These are phyloP conservation scores for Aspiorhynchus laticeps DNA, from an alignment of 2,113 vertebrate species.

Conservation along the genomic window DNA sequence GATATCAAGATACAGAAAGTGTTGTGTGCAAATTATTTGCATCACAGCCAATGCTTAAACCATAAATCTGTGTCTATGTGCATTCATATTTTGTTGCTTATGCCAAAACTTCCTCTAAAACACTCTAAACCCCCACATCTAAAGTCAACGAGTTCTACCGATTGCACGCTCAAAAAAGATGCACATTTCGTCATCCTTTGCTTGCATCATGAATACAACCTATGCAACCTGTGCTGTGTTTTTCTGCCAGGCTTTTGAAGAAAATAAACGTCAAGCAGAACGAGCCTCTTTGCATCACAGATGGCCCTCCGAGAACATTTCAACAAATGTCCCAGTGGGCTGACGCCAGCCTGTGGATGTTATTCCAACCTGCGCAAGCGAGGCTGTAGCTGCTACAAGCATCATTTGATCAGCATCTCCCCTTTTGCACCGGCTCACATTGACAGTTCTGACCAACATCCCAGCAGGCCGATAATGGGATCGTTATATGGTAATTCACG, in stretches of 20 bases:
- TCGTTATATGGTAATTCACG: conserved; percentile 30
- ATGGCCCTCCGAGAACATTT: conserved; percentile 24
- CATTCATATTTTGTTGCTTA: background rate
- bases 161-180: background rate
- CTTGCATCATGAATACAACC: conserved; percentile 2
- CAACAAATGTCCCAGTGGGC: conserved; percentile 15
- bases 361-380: conserved; percentile 11
- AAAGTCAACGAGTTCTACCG: background rate
- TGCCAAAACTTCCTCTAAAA: background rate
- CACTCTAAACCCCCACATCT: background rate
- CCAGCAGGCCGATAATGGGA: conserved; percentile 41
- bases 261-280: conserved; percentile 5
- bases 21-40: no score
- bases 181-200: background rate
- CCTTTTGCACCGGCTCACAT: background rate
- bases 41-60: background rate
- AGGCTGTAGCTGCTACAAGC: conserved; percentile 21
- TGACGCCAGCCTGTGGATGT: background rate
- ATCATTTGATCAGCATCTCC: conserved; percentile 22
- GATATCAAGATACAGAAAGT: no score
- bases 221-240: background rate
- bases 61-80: background rate
- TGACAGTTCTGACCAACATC: conserved; percentile 15
- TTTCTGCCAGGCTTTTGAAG: background rate
- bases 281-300: conserved; percentile 1